Percentiles rank a stretch among this genome's conserved stretches.
Evolutionary conservation across 2,888 invertebrate species (phyloP).

Genomic region (Therioaphis trifolii): DNA sequence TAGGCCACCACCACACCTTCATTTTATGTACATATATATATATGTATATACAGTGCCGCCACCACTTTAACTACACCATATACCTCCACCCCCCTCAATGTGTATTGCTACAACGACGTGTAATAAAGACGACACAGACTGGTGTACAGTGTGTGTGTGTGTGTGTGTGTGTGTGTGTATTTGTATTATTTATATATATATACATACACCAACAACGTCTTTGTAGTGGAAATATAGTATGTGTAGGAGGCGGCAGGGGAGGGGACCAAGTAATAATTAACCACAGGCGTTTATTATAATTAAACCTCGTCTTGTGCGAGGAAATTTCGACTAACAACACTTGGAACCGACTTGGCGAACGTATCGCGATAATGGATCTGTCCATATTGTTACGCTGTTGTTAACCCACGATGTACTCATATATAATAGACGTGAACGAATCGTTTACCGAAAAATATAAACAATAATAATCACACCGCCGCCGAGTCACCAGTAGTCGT

Average conservation of each 20-base stretch:
- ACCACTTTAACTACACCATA: not conserved
- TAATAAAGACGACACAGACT: constrained; percentile 38
- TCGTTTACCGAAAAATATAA: no score
- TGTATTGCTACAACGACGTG: not conserved
- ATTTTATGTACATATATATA: not conserved
- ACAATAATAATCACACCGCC: no score
- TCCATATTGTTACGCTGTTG: no score
- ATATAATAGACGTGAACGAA: no score
- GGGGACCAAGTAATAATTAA: constrained; percentile 40
- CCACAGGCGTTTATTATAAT: constrained; percentile 48
- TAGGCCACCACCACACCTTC: constrained; percentile 6
- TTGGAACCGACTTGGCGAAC: constrained; percentile 1
- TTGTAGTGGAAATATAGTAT: not conserved
- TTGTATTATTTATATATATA: not conserved
- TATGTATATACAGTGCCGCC: not conserved
- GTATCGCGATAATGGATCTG: not conserved
- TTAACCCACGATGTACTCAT: no score
- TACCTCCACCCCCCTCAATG: no score
- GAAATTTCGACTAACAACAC: not conserved
- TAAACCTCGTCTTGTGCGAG: constrained; percentile 31
- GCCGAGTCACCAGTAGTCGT: no score
- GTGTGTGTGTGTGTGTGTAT: not conserved
- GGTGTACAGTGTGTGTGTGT: not conserved
- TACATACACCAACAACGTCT: not conserved
- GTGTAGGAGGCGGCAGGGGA: no score